Evolutionary conservation across 2,888 invertebrate genomes (phyloP).

Genomic region (Hydroisotoma schaefferi): DNA sequence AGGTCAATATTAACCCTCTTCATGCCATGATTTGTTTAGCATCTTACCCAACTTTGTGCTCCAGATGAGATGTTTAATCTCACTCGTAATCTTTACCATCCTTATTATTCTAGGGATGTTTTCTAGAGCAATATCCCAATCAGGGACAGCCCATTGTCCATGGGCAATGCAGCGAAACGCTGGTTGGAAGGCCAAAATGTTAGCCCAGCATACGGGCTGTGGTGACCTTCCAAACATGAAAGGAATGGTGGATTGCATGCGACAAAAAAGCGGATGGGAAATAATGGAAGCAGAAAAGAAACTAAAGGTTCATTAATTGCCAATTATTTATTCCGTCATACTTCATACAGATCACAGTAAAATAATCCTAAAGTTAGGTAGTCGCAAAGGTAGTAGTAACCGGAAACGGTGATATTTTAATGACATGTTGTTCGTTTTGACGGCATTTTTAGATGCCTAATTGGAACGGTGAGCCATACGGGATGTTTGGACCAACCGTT

Average conservation of each 20-base stretch:
- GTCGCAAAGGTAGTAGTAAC: no score
- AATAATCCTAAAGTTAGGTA: no score
- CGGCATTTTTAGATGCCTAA: neutral
- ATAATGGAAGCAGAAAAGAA: conserved; percentile 11
- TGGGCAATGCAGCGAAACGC: conserved; percentile 26
- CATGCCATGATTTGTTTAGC: no score
- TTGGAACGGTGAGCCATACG: conserved; percentile 11
- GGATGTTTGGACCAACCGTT: conserved; percentile 9
- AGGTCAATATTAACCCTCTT: no score
- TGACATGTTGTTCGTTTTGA: neutral
- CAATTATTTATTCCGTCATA: no score
- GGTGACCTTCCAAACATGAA: neutral
- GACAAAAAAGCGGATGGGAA: conserved; percentile 16
- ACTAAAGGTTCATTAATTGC: conserved; percentile 17
- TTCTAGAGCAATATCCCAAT: conserved; percentile 16
- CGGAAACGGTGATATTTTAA: neutral
- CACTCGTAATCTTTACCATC: no score
- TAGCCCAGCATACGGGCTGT: conserved; percentile 22
- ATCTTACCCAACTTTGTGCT: no score
- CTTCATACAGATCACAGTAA: no score
- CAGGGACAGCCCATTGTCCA: conserved; percentile 22
- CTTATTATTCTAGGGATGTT: conserved; percentile 20
- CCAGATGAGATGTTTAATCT: no score
- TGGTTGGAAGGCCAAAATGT: conserved; percentile 9
- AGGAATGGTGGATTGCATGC: conserved; percentile 14